Evolutionary conservation across 2,113 vertebrate species (phyloP), one percentile per base, ranked within the genome.

Genomic region (Spizaetus ornatus): DNA sequence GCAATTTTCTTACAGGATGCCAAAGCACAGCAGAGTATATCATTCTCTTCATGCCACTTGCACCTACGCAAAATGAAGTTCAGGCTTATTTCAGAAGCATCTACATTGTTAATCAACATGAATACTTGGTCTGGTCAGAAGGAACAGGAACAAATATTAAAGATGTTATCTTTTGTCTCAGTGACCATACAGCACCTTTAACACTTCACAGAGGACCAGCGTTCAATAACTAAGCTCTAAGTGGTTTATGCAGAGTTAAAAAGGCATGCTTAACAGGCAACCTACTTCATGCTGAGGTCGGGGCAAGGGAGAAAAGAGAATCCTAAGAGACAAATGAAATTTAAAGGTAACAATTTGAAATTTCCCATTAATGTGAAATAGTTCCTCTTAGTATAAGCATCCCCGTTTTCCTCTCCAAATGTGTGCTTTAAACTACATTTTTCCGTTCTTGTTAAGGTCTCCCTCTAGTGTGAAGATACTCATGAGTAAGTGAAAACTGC

Each of bases 11-110:
- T 99, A 94, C 98, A 98, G 63, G 98, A 98, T 48, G 98, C 98
- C 82, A 99, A 91, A 47, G 98, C 98, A 92, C 98, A 99, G 92
- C 74, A 98, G n/a, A 97, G 65, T 27, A 98, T 97, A 32, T 98
- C 98, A 9, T 97, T 98, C 90, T 98, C 98, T 83, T 99, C 98
- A 65, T 99, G 98, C 98, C 98, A 99, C 88, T 97, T 97, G 96
- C 98, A 99, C 94, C 98, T 99, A 94, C 32, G 14, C 4, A 34
- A 47, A 93, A 84, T 18, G 31, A 83, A 96, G 38, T 25, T 86
- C 42, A 69, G 32, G n/a, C 34, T 96, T 79, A 93, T 55, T 82
- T 84, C 52, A 47, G 48, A 94, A 93, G 32, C 23, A 70, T 53
- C 47, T 63, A 47, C 8, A 58, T 15, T 18, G 4, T 79, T 69